A percentile compares a stretch with the other conserved stretches of the same genome.
phyloP scores from a whole-genome alignment of 2,113 vertebrate species.

The Callospermophilus lateralis region DNA sequence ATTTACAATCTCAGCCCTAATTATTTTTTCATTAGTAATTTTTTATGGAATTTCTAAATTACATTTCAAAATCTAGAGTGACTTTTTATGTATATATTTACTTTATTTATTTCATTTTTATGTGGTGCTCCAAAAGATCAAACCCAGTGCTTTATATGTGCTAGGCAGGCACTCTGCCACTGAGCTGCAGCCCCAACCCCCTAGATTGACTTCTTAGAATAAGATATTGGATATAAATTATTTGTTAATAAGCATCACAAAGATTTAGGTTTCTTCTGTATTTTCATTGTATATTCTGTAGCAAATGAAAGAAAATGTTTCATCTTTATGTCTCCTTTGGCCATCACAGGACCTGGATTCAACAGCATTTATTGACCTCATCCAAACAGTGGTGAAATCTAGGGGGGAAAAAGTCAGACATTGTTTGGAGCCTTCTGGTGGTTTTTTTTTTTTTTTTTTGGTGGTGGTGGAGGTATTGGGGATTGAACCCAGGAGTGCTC shows the following conservation, averaged over 20 bases:
- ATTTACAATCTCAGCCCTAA: too few species aligned
- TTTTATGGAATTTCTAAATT: conserved; percentile 40
- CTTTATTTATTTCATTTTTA: too few species aligned
- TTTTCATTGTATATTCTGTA: neutral
- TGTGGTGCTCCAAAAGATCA: neutral
- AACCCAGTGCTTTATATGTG: too few species aligned
- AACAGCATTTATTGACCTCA: neutral
- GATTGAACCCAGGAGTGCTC: too few species aligned
- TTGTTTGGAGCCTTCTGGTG: neutral
- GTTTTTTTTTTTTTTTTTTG: neutral
- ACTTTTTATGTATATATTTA: neutral
- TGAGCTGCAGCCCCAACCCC: too few species aligned
- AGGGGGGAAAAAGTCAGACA: neutral
- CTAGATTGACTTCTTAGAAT: conserved; percentile 3
- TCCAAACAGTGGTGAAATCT: neutral
- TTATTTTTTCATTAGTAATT: neutral
- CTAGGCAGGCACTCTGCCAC: too few species aligned
- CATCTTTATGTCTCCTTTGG: neutral
- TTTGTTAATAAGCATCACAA: neutral
- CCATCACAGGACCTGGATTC: neutral
- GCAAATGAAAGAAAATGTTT: neutral
- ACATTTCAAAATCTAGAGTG: conserved; percentile 12
- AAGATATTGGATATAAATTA: neutral
- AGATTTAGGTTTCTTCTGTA: neutral
- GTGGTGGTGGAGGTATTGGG: too few species aligned